Percentiles rank a stretch among this genome's conserved stretches.
phyloP scores from a whole-genome alignment of 2,113 vertebrate species.

The Numenius arquata region DNA sequence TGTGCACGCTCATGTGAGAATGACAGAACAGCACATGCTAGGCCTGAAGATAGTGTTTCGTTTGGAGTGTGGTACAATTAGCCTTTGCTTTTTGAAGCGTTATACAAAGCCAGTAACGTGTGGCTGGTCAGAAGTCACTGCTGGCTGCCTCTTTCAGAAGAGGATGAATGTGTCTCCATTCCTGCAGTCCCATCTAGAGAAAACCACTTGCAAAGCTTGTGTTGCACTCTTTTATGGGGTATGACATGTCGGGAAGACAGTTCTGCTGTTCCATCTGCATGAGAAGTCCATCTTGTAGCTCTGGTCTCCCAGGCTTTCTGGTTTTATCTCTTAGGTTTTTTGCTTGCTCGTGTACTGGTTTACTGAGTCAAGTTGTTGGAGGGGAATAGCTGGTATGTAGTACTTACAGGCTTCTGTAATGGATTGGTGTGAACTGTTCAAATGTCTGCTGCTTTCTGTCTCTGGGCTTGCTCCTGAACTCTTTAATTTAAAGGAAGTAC shows the following conservation, averaged over 20 bases:
- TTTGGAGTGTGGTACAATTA: not conserved
- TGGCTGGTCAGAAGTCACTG: not conserved
- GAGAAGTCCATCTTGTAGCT: not conserved
- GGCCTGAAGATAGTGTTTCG: not conserved
- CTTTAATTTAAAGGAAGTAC: not conserved
- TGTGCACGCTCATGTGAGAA: not conserved
- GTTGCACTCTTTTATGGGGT: not conserved
- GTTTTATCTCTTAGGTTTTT: not conserved
- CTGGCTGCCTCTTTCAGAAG: not conserved
- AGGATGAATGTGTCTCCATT: not conserved
- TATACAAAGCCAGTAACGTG: accelerated
- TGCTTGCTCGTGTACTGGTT: not conserved
- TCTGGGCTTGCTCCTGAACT: not conserved
- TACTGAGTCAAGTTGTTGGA: not conserved
- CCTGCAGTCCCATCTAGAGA: not conserved
- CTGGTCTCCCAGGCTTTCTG: not conserved
- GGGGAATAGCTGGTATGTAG: not conserved
- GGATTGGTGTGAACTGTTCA: not conserved
- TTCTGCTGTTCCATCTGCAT: not conserved
- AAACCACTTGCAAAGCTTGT: not conserved
- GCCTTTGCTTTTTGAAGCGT: not conserved
- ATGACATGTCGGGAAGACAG: accelerated
- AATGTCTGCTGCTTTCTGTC: not conserved
- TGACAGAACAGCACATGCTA: not conserved
- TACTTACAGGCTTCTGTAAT: not conserved